These are phyloP conservation scores for Echinarachnius parma DNA, from an alignment of 53 echinoderm and acorn worm species.

Conservation along the genomic window DNA sequence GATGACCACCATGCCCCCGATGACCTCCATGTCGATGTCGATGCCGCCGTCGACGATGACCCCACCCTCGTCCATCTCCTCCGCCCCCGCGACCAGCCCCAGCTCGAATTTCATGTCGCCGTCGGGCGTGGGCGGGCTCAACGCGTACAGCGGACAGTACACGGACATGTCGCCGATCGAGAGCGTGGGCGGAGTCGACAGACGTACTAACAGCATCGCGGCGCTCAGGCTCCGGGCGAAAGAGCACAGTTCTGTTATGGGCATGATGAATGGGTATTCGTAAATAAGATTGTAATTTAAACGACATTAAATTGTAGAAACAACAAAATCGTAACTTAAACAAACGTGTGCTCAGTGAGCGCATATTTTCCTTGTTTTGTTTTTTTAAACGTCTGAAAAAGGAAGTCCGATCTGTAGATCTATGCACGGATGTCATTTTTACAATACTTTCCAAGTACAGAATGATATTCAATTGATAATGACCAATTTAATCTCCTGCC, in stretches of 20 bases:
- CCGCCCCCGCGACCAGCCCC: constrained; percentile 50
- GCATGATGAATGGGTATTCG: constrained; percentile 96
- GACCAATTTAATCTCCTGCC: too few species aligned
- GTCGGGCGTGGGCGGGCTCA: constrained; percentile 67
- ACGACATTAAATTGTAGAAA: too few species aligned
- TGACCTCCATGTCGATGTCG: constrained; percentile 51
- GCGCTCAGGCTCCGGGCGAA: constrained; percentile 89
- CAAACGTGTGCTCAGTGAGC: too few species aligned
- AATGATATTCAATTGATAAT: too few species aligned
- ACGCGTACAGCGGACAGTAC: constrained; percentile 91
- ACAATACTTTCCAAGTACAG: too few species aligned
- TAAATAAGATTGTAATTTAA: too few species aligned
- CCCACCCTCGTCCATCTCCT: constrained; percentile 32
- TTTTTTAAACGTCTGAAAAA: not conserved
- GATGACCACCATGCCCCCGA: constrained; percentile 25
- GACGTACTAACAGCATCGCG: constrained; percentile 92
- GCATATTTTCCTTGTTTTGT: too few species aligned
- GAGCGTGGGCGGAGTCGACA: constrained; percentile 59
- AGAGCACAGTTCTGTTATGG: constrained; percentile 86
- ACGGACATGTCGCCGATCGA: constrained; percentile 62
- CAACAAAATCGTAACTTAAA: too few species aligned
- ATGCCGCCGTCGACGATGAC: too few species aligned
- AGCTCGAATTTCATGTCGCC: constrained; percentile 47
- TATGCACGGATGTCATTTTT: too few species aligned
- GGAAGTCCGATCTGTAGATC: not conserved